Base-by-base conservation (phyloP, 2,888 invertebrate species). In the Leistus spinibarbis region DNA sequence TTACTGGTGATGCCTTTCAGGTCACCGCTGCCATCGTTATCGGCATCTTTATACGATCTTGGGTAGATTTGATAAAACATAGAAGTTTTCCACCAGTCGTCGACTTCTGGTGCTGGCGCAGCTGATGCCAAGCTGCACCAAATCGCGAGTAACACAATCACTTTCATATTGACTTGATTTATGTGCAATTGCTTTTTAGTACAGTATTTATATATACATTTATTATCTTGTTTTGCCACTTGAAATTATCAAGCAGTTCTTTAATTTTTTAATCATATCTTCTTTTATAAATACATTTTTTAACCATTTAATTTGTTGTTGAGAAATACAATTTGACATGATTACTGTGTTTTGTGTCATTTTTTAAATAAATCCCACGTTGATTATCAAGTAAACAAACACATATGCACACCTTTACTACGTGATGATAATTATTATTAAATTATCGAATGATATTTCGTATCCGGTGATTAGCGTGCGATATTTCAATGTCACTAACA, bases 51-150 rank as follows among this genome's bases (percentile, higher is more conserved):
- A 85, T 95, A 97, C 0, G 96, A 94, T 75, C 93, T 88, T 0
- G 95, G 93, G 83, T 95, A 95, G 73, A 96, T 92, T 86, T 97
- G 95, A 86, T 98, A 97, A 70, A 95, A 89, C 5, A 91, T 88
- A 53, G 91, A 90, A 65, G 90, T 91, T 82, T 94, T 88, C 93
- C 95, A 96, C 97, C 97, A 97, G 79, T 94, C 91, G n/a, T 27
- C 22, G n/a, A 54, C 24, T 54, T 27, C 1, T 84, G 84, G 2
- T 93, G 81, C 79, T 92, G 90, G 2, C 87, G 85, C 3, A 90
- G 82, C 5, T 16, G 20, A 9, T 16, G 16, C 57, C 20, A 20
- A 1, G 3, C 17, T 17, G 16, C 57, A 57, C 16, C 17, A n/a
- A 57, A 57, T 19, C 57, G 20, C 57, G 1, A 57, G 5, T 17